Evolutionary conservation across 2,113 vertebrate genomes (phyloP).

Genomic region (Emydocephalus ijimae): DNA sequence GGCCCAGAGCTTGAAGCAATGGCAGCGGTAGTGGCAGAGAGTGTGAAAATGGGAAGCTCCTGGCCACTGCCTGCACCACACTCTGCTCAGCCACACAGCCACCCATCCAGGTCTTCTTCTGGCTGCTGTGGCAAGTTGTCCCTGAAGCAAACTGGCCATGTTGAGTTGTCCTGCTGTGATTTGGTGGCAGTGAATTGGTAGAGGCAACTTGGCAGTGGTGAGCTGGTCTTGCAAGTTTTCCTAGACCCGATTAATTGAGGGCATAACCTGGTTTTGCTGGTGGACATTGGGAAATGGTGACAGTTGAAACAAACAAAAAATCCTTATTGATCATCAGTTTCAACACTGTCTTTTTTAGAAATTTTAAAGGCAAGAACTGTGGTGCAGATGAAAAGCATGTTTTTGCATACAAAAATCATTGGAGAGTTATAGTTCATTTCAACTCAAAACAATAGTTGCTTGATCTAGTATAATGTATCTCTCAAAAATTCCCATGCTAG

Average conservation of each 20-base stretch:
- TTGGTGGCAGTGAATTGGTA: neutral
- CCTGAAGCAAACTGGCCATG: neutral
- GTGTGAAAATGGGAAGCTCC: neutral
- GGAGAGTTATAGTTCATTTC: neutral
- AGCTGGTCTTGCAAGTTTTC: neutral
- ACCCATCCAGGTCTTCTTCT: neutral
- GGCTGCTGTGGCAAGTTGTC: neutral
- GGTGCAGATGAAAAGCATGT: neutral
- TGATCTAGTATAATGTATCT: neutral
- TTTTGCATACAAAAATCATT: neutral
- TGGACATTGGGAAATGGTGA: neutral
- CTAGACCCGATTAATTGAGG: neutral
- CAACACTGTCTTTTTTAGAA: neutral
- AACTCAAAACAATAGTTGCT: neutral
- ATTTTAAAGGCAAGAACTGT: neutral
- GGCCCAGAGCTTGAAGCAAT: neutral
- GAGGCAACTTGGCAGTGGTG: neutral
- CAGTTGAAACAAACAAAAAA: neutral
- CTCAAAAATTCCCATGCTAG: neutral
- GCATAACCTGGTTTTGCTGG: neutral
- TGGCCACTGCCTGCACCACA: neutral
- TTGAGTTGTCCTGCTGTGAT: neutral
- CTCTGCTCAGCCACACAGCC: neutral
- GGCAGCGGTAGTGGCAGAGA: neutral
- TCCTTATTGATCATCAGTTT: neutral